Evolutionary conservation across 1,140 invertebrate genomes (phyloP), one percentile per base, ranked within the genome.

Genomic region (Globodera ellingtonae): DNA sequence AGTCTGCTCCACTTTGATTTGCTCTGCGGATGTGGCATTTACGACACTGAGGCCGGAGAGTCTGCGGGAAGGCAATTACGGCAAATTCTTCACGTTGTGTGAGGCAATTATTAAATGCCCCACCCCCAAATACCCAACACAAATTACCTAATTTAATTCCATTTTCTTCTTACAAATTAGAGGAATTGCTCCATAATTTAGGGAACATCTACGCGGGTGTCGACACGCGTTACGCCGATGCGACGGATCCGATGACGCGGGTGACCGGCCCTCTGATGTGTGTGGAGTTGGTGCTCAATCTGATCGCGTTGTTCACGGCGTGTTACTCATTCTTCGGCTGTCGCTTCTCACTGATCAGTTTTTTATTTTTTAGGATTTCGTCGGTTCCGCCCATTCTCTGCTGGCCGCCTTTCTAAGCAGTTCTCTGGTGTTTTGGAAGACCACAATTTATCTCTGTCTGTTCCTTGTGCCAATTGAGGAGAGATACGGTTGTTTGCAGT

Each of bases 391-490:
- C 21, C 86, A 87, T 71, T 79, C 86, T 21, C 46, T 86, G 8
- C 71, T 87, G 24, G 82, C 85, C 21, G 82, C 83, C 35, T 87
- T 87, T 79, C 83, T 81, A 6, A 83, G 83, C 1, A 83, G 50
- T 50, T 81, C 83, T 3, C 84, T 87, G 62, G 86, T 87, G 15
- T 87, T 87, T 81, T 87, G 86, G 86, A 87, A 87, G 75, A 87
- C 86, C 1, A 69, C 82, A 44, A 79, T 88, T 78, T 87, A 82
- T 81, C 76, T 87, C 71, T 72, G 84, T 1, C 79, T 87, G 13
- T 87, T 86, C 75, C 79, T 87, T 76, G 9, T 83, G 59, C 79
- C 50, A 44, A 77, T 79, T 62, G 56, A 78, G n/a, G 75, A 9
- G 35, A 18, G 65, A 69, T 15, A 13, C 73, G 1, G 47, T 77